These are phyloP conservation scores for Xerus inauris DNA, from an alignment of 2,113 vertebrate genomes.

Conservation along the genomic window DNA sequence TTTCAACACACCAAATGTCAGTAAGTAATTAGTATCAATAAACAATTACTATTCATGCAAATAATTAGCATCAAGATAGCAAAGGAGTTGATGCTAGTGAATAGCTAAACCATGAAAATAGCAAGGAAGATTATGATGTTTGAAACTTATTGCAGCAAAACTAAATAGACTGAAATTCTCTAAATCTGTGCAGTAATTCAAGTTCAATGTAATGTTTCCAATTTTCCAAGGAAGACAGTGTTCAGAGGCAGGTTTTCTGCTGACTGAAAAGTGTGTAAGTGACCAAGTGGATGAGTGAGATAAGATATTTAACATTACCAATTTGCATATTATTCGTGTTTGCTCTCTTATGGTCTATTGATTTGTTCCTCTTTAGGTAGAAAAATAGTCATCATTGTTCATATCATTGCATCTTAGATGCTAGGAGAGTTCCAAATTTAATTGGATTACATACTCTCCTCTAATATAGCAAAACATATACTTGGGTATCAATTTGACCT, in stretches of 20 bases:
- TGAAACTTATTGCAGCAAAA: slow-evolving; percentile 4
- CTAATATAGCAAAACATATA: not conserved
- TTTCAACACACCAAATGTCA: slow-evolving; percentile 57
- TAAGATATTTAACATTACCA: not conserved
- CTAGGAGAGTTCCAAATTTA: slow-evolving; percentile 2
- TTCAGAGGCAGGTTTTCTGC: slow-evolving; percentile 22
- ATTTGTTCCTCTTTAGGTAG: not conserved
- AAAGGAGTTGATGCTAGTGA: not conserved
- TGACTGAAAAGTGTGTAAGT: not conserved
- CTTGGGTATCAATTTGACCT: slow-evolving; percentile 11
- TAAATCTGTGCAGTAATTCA: not conserved
- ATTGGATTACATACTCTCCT: not conserved
- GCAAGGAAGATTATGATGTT: rapidly evolving
- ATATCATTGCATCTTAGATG: not conserved
- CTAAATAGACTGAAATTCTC: slow-evolving; percentile 1
- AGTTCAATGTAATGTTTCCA: slow-evolving; percentile 10
- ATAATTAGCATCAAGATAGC: slow-evolving; percentile 6
- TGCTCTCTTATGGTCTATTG: not conserved
- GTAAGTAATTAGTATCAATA: slow-evolving; percentile 28
- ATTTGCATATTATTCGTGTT: not conserved
- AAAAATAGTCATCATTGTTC: not conserved
- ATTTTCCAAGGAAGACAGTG: not conserved
- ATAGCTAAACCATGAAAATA: not conserved
- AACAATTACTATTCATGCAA: not conserved
- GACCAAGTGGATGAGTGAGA: not conserved